These are phyloP conservation scores for Noturus placidus DNA, from an alignment of 2,113 vertebrate species.

Conservation along the genomic window DNA sequence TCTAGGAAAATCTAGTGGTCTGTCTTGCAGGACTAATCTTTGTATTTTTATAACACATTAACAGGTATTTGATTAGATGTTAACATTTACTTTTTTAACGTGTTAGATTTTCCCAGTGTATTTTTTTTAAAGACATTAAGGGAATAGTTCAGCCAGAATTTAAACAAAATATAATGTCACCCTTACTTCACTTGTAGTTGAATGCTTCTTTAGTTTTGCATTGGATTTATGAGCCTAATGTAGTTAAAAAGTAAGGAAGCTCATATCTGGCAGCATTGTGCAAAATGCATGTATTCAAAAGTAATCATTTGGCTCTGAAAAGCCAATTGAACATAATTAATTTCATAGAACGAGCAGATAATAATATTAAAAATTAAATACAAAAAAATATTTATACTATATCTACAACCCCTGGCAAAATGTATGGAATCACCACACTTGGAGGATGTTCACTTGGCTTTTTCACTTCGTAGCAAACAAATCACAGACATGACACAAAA, in stretches of 20 bases:
- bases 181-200: background rate
- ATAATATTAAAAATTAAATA: background rate
- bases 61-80: background rate
- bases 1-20: background rate
- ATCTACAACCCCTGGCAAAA: too few relatives aligned
- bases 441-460: too few relatives aligned
- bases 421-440: too few relatives aligned
- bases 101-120: background rate
- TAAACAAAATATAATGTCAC: background rate
- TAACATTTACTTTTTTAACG: background rate
- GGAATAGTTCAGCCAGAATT: background rate
- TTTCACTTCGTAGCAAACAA: too few relatives aligned
- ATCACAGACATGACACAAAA: too few relatives aligned
- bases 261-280: background rate
- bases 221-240: background rate
- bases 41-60: background rate
- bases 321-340: background rate
- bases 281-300: background rate
- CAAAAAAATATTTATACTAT: too few relatives aligned
- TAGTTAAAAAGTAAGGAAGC: background rate
- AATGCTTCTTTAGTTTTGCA: background rate
- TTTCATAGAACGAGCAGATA: background rate
- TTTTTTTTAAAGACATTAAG: background rate
- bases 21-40: background rate
- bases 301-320: background rate